phyloP scores from a whole-genome alignment of 2,888 invertebrate species.

The Candidula unifasciata region DNA sequence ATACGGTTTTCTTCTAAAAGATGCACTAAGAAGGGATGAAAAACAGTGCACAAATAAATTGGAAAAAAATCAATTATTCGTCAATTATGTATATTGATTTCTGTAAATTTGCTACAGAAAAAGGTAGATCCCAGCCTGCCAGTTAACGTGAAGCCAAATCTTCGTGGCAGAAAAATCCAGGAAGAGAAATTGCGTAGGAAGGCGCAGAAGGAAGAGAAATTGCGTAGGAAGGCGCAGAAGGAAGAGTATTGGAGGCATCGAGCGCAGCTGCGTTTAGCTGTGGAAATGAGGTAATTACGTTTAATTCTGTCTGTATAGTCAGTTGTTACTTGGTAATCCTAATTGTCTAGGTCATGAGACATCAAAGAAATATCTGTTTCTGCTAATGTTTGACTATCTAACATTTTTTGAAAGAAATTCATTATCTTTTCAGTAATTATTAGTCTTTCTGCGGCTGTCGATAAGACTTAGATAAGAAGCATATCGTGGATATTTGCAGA shows the following conservation, averaged over 20 bases:
- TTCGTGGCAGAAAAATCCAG: constrained; percentile 85
- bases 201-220: constrained; percentile 81
- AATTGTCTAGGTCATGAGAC: no score
- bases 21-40: no score
- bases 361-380: no score
- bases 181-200: constrained; percentile 88
- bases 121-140: constrained; percentile 91
- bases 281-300: constrained; percentile 72
- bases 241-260: no score
- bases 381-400: no score
- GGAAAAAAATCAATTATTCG: neutral
- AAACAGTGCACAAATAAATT: no score
- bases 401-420: no score
- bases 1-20: no score
- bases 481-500: no score
- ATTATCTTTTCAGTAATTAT: no score
- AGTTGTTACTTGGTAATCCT: neutral
- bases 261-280: constrained; percentile 82
- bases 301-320: neutral
- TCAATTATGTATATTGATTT: neutral
- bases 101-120: constrained; percentile 73
- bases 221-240: constrained; percentile 80
- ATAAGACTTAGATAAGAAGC: no score
- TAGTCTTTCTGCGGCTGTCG: no score
- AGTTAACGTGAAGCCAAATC: constrained; percentile 95